These are phyloP conservation scores for Drymodes brunneopygia DNA, from an alignment of 2,113 vertebrate species.

Conservation along the genomic window DNA sequence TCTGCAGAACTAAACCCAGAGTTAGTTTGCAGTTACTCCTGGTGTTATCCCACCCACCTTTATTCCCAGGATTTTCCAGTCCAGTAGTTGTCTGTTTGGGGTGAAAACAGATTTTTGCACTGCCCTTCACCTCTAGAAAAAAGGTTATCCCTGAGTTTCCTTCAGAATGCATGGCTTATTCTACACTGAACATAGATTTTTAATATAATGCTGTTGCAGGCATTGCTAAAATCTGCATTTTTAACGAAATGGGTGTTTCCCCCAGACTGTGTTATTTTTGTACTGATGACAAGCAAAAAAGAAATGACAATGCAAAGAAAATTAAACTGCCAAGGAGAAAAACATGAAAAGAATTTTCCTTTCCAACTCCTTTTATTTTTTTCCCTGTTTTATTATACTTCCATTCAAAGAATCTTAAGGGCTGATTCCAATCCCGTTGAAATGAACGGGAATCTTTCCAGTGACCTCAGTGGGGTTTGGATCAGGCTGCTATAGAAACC, in stretches of 20 bases:
- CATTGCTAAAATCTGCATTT: background rate
- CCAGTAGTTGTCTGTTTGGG: background rate
- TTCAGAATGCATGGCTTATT: background rate
- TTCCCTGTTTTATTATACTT: background rate
- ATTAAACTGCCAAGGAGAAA: background rate
- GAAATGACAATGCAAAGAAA: slow-evolving; percentile 7
- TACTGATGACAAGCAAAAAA: background rate
- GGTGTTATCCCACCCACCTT: accelerated
- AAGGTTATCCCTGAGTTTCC: background rate
- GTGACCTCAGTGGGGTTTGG: slow-evolving; percentile 13
- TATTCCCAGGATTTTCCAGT: background rate
- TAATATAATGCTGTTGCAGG: background rate
- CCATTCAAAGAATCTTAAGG: background rate
- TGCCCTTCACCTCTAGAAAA: background rate
- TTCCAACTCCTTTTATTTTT: background rate
- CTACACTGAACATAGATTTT: background rate
- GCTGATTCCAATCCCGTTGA: background rate
- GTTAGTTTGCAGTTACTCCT: background rate
- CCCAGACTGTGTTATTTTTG: background rate
- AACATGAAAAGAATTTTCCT: slow-evolving; percentile 2
- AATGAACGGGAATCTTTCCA: slow-evolving; percentile 10
- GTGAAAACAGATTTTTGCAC: background rate
- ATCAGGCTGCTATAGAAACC: background rate
- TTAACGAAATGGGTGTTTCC: background rate
- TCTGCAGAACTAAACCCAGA: background rate